Base-by-base conservation (phyloP, 2,113 vertebrate genomes). In the Erythrocercus mccallii region DNA sequence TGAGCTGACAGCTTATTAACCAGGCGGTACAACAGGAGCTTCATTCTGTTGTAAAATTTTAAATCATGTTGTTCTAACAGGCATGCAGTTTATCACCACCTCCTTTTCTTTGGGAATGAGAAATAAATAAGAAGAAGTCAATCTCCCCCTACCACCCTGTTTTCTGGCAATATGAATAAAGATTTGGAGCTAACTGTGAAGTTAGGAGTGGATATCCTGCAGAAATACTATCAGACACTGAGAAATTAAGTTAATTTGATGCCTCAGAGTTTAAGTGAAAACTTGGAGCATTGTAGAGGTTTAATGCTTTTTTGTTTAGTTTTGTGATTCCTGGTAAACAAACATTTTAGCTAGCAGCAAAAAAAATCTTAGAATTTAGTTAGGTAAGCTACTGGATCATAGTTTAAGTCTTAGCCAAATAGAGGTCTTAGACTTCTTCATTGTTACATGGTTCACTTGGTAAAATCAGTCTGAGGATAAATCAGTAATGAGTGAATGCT, bases 1-100 rank as follows among this genome's bases (percentile, higher is more conserved):
- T 86, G 72, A 94, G 62, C 71, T 95, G 93, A 80, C 92, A 91
- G 88, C 81, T 95, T 94, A 94, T 94, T 95, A 95, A 94, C 79
- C 78, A 95, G 86, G n/a, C 54, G 3, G 84, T 79, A 84, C 90
- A 93, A 95, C 92, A 95, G 90, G 84, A 92, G 65, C 68, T 88
- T 95, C 47, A 1, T 92, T 90, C 74, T 92, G 58, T 88, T 79
- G 81, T 91, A 71, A 93, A 92, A 90, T 92, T 94, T 94, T 90
- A 91, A 90, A 95, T 95, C 28, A 4, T 70, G 81, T 94, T 95
- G 81, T 94, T 95, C 61, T 90, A 95, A 87, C 78, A 91, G 81
- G 70, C 80, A 82, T 58, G 58, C 61, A 73, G 40, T 94, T 94
- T 85, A 51, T 92, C 31, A 87, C 51, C 30, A 85, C 74, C 54